These are phyloP conservation scores for Epirrhoe alternata DNA, from an alignment of 2,888 invertebrate genomes.

Conservation along the genomic window DNA sequence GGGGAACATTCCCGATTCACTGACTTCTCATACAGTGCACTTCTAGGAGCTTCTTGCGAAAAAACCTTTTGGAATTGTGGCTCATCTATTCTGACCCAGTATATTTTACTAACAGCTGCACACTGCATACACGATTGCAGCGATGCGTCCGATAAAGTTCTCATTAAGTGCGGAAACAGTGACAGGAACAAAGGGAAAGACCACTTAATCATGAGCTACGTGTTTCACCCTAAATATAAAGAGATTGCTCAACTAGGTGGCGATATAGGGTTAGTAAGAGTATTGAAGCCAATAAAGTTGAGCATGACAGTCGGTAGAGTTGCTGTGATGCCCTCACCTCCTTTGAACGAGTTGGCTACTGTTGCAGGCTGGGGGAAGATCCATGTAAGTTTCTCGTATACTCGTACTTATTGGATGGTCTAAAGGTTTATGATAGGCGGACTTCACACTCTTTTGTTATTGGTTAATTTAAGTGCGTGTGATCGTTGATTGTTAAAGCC, in stretches of 20 bases:
- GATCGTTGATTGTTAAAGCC: too few relatives aligned
- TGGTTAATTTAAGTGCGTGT: too few relatives aligned
- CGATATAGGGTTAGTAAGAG: constrained; percentile 5
- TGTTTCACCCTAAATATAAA: not conserved
- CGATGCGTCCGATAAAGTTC: not conserved
- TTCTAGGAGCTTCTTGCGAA: not conserved
- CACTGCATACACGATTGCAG: constrained; percentile 4
- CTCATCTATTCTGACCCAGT: constrained; percentile 12
- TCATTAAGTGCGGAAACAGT: not conserved
- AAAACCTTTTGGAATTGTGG: constrained; percentile 4
- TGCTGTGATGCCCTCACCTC: constrained; percentile 7
- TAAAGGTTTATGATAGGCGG: too few relatives aligned
- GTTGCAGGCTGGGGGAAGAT: constrained; percentile 16
- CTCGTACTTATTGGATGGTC: too few relatives aligned
- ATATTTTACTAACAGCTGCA: constrained; percentile 14
- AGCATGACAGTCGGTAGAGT: constrained; percentile 3
- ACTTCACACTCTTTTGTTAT: too few relatives aligned
- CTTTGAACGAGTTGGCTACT: not conserved
- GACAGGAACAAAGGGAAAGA: not conserved
- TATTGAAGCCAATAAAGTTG: constrained; percentile 2
- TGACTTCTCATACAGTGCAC: constrained; percentile 8
- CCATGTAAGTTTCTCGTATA: constrained; percentile 11
- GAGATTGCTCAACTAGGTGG: not conserved
- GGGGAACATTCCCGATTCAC: not conserved
- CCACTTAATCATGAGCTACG: not conserved